Conservation (phyloP, 37 sponge, comb jelly and placozoan species). For the Mnemiopsis leidyi region DNA sequence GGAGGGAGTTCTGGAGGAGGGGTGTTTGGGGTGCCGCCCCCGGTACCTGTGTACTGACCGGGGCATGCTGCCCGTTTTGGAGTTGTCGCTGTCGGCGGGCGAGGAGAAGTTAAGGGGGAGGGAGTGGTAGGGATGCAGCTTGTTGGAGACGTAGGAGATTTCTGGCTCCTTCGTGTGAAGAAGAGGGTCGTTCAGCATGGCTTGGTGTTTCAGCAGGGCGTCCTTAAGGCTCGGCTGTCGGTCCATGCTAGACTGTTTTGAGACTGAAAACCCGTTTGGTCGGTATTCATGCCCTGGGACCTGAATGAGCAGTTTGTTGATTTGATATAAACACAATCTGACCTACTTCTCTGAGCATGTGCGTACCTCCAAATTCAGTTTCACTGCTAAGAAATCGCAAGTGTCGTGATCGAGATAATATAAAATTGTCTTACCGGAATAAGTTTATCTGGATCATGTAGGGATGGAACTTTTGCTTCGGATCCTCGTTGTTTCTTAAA, state of each 20-base stretch:
- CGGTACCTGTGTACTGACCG: constrained; percentile 21
- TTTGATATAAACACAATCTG: too few relatives aligned
- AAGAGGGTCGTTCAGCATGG: constrained; percentile 13
- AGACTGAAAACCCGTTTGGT: not conserved
- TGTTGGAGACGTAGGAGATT: not conserved
- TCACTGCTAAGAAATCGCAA: too few relatives aligned
- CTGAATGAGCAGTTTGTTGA: too few relatives aligned
- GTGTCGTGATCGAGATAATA: too few relatives aligned
- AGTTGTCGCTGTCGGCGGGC: constrained; percentile 43
- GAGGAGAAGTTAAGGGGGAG: constrained; percentile 11
- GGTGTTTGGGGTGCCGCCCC: not conserved
- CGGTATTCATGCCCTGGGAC: not conserved
- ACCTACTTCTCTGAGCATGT: too few relatives aligned
- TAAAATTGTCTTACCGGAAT: not conserved
- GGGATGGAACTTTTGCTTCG: not conserved
- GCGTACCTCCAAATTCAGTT: too few relatives aligned
- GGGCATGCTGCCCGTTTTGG: constrained; percentile 40
- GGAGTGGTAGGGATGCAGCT: constrained; percentile 21
- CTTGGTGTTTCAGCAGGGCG: not conserved
- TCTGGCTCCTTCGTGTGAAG: not conserved
- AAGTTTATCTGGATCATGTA: not conserved
- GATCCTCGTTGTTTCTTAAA: not conserved
- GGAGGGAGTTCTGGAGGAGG: not conserved
- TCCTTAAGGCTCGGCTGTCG: constrained; percentile 28
- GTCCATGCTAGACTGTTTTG: not conserved